Conservation (phyloP, 2,888 invertebrate species). For the Melanotus villosus region DNA sequence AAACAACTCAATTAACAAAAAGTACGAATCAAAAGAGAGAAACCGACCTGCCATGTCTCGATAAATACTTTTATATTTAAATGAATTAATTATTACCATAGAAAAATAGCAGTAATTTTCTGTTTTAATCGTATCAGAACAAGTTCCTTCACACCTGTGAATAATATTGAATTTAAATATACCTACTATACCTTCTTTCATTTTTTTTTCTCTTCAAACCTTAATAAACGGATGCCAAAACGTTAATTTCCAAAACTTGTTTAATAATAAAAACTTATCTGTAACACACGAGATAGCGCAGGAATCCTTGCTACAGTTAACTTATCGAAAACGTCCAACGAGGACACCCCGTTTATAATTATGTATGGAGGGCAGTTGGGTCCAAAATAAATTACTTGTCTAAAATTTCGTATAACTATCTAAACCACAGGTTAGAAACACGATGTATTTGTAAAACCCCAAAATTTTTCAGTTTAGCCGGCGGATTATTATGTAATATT, state of each 20-base stretch:
- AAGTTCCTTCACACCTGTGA: conserved; percentile 37
- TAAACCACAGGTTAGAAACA: too few species aligned
- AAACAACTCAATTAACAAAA: conserved; percentile 57
- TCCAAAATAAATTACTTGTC: conserved; percentile 1
- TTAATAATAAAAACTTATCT: conserved; percentile 23
- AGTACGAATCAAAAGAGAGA: conserved; percentile 53
- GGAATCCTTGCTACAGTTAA: conserved; percentile 22
- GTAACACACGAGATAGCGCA: conserved; percentile 11
- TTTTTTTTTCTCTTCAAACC: background rate
- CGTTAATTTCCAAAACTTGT: conserved; percentile 24
- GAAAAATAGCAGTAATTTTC: conserved; percentile 60
- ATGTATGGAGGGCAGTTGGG: background rate
- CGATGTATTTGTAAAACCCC: too few species aligned
- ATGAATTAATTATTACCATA: conserved; percentile 62
- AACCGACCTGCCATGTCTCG: conserved; percentile 55
- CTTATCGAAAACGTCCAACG: conserved; percentile 11
- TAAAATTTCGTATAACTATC: background rate
- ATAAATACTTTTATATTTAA: conserved; percentile 63
- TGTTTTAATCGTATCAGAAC: conserved; percentile 29
- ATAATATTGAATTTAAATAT: conserved; percentile 22
- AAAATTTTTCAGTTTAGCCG: too few species aligned
- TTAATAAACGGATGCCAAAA: conserved; percentile 3
- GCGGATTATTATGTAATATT: too few species aligned
- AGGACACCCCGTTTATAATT: conserved; percentile 2
- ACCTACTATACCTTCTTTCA: background rate